Evolutionary conservation across 2,113 vertebrate species (phyloP).

Genomic region (Carlito syrichta): DNA sequence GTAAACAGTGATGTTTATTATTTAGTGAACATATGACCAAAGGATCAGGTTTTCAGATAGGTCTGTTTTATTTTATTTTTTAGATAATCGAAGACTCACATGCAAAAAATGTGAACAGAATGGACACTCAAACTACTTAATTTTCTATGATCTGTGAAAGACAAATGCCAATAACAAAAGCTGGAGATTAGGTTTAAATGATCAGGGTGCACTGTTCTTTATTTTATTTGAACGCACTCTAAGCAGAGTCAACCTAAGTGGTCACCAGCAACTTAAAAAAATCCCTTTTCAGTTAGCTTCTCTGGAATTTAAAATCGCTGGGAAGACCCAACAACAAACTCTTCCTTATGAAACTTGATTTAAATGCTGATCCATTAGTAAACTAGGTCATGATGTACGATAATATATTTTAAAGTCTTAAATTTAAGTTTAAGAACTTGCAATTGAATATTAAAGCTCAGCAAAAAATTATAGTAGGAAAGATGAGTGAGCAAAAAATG

Average conservation of each 20-base stretch:
- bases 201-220: not conserved
- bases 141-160: not conserved
- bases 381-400: not conserved
- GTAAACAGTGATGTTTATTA: not conserved
- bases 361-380: conserved; percentile 5
- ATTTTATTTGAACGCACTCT: not conserved
- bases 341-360: conserved; percentile 2
- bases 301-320: not conserved
- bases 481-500: not conserved
- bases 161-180: not conserved
- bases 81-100: not conserved
- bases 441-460: not conserved
- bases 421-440: conserved; percentile 4
- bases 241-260: not conserved
- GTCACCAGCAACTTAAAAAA: not conserved
- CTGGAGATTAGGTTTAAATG: not conserved
- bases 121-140: not conserved
- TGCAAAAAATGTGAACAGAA: not conserved
- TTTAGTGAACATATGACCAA: not conserved
- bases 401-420: not conserved
- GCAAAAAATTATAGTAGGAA: not conserved
- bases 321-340: not conserved
- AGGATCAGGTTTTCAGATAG: not conserved
- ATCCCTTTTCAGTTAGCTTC: not conserved
- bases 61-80: not conserved